phyloP scores from a whole-genome alignment of 1,140 invertebrate genomes.

The Vanessa atalanta region DNA sequence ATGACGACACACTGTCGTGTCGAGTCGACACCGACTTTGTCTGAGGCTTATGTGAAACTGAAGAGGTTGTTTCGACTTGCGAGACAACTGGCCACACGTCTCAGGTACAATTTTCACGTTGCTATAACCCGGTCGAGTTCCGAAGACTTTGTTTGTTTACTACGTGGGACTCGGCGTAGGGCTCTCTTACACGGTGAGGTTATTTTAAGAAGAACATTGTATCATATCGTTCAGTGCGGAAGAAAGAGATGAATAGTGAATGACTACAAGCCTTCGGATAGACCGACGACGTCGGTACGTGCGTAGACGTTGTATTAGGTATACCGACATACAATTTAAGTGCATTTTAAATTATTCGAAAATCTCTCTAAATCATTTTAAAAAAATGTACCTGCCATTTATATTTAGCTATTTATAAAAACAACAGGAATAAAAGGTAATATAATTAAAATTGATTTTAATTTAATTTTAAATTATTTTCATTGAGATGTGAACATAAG shows the following conservation, averaged over 20 bases:
- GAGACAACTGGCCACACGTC: slow-evolving; percentile 19
- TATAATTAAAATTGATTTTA: no score
- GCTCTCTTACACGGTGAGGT: slow-evolving; percentile 32
- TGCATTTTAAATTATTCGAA: slow-evolving; percentile 1
- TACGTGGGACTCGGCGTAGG: background rate
- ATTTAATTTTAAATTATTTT: no score
- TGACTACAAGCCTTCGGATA: slow-evolving; percentile 50
- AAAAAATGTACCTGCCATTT: background rate
- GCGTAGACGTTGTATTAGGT: background rate
- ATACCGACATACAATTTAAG: background rate
- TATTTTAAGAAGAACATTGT: slow-evolving; percentile 57
- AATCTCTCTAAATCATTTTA: background rate
- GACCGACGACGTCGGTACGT: background rate
- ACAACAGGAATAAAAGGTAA: no score
- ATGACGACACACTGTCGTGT: slow-evolving; percentile 36
- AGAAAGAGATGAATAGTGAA: slow-evolving; percentile 67
- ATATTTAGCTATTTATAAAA: background rate
- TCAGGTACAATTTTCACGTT: slow-evolving; percentile 72
- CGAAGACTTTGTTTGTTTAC: slow-evolving; percentile 30
- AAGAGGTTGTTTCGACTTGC: slow-evolving; percentile 55
- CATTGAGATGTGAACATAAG: no score
- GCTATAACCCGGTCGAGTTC: slow-evolving; percentile 48
- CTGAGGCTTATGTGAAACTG: slow-evolving; percentile 63
- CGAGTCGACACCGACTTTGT: slow-evolving; percentile 44
- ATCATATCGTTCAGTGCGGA: slow-evolving; percentile 52